These are phyloP conservation scores for Leptarthrus brevirostris DNA, from an alignment of 2,888 invertebrate genomes.

Conservation along the genomic window DNA sequence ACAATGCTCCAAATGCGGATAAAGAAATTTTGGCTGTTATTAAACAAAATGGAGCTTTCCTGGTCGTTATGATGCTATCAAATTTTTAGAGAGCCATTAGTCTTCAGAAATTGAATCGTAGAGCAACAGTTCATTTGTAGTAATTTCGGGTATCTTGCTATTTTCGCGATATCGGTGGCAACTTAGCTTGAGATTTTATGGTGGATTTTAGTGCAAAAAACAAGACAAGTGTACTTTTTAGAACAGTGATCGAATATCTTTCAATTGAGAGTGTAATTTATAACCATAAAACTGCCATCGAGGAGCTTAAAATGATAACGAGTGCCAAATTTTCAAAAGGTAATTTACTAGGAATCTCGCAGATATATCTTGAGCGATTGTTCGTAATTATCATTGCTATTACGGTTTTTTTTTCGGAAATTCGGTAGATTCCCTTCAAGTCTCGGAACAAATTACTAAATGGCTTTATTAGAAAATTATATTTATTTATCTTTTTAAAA, in stretches of 20 bases:
- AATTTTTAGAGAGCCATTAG: conserved; percentile 4
- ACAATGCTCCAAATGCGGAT: conserved; percentile 2
- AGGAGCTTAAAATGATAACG: not conserved
- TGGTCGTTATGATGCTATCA: conserved; percentile 12
- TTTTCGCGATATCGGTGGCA: not conserved
- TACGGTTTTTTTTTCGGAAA: no score
- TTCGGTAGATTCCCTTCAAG: no score
- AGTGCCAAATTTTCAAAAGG: no score
- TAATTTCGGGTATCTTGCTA: not conserved
- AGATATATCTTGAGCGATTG: no score
- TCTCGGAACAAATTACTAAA: no score
- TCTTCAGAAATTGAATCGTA: conserved; percentile 3
- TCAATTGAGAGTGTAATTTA: not conserved
- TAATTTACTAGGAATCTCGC: no score
- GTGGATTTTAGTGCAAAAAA: no score
- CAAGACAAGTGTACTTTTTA: not conserved
- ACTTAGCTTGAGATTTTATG: no score
- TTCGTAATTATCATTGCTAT: no score
- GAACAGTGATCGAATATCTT: not conserved
- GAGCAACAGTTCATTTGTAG: conserved; percentile 21
- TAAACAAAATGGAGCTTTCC: not conserved
- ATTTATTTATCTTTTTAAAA: no score
- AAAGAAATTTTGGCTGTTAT: conserved; percentile 17
- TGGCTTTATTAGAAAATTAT: no score
- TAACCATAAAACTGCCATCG: conserved; percentile 3